Base-by-base conservation (phyloP, 1,140 invertebrate species). In the Cydia strobilella region DNA sequence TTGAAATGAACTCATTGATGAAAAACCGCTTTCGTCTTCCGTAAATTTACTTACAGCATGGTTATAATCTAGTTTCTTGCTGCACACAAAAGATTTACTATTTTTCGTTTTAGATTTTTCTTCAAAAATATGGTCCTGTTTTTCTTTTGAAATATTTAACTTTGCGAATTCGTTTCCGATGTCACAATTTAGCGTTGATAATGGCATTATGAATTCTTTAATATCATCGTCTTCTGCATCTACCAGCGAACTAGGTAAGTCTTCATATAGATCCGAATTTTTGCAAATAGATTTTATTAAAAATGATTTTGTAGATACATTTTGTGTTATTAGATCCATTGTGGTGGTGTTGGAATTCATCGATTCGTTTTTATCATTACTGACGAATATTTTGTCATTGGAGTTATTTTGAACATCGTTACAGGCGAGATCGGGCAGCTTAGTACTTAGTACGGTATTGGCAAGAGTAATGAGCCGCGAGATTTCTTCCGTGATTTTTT, bases 11-110 rank as follows among this genome's bases (percentile, higher is more conserved):
- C 95, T 96, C 92, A 97, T 96, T 2, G 96, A 97, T 13, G 96
- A 97, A 86, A 97, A 97, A 13, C 96, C 96, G 82, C 96, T 97
- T 83, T 97, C 96, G 78, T 96, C 96, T 83, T 97, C 96, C 63
- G 91, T 84, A 65, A 89, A 90, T 82, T 89, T 86, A 23, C 83
- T 81, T 18, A 83, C 51, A 89, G 93, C 75, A 94, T 95, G 87
- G 72, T 72, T 54, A 48, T 62, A 84, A 89, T 39, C 88, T 86
- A 72, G 18, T 54, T 80, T 86, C 76, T 81, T 84, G 82, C 86
- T 89, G 39, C 86, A 81, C 71, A 80, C 63, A 48, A 82, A 93
- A 94, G 9, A 93, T 88, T 78, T 94, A 75, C 80, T 75, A 59
- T 76, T 73, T 79, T 86, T 85, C 48, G 73, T 79, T 73, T 79